These are phyloP conservation scores for Rhombomys opimus DNA, from an alignment of 2,113 vertebrate genomes.

Conservation along the genomic window DNA sequence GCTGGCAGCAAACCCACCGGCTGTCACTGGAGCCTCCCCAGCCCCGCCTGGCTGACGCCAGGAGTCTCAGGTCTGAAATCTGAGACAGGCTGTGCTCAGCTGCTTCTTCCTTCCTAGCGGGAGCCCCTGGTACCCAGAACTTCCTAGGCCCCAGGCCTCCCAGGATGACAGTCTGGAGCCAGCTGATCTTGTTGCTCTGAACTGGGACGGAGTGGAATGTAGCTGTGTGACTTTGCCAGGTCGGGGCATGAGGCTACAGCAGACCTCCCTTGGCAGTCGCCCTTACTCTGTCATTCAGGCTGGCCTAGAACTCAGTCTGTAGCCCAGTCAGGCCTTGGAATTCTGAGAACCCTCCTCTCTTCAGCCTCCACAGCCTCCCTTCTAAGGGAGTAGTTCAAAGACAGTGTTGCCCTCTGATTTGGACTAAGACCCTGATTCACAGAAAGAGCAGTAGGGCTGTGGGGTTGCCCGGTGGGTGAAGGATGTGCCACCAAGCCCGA, in stretches of 20 bases:
- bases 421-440: not conserved
- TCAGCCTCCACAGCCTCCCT: not conserved
- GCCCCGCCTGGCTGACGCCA: not conserved
- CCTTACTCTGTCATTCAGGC: not conserved
- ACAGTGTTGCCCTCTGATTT: not conserved
- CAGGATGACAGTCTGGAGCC: not conserved
- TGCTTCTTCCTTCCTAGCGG: not conserved
- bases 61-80: slow-evolving; percentile 21
- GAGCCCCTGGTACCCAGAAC: not conserved
- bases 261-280: not conserved
- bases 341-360: not conserved
- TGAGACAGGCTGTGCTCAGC: rapidly evolving
- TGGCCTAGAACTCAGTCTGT: not conserved
- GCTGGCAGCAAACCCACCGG: not conserved
- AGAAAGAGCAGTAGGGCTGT: not conserved
- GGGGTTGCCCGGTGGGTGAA: not conserved
- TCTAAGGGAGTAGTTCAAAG: not conserved
- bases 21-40: not conserved
- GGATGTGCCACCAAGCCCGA: not conserved
- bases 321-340: not conserved
- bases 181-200: rapidly evolving
- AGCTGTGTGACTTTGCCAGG: not conserved
- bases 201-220: not conserved
- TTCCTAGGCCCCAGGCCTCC: not conserved
- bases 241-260: not conserved